These are phyloP conservation scores for Melanostoma scalare DNA, from an alignment of 2,888 invertebrate genomes.

Conservation along the genomic window DNA sequence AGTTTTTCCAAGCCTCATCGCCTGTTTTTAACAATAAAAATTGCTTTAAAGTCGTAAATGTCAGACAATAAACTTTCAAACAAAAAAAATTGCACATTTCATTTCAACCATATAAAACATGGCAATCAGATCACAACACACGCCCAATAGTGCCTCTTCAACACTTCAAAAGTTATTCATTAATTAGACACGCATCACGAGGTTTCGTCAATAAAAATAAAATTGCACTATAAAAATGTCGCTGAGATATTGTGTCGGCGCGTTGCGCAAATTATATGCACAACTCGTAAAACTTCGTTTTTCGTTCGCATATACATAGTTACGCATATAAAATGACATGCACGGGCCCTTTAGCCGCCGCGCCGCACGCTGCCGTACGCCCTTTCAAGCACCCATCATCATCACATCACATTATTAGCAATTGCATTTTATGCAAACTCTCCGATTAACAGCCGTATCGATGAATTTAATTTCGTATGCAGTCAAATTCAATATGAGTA, in stretches of 20 bases:
- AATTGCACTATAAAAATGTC: conserved; percentile 70
- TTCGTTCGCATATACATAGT: neutral
- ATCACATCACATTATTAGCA: conserved; percentile 64
- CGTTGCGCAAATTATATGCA: conserved; percentile 67
- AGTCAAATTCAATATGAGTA: conserved; percentile 30
- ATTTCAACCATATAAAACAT: neutral
- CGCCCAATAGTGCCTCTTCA: conserved; percentile 51
- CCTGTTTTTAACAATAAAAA: conserved; percentile 49
- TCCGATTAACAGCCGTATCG: conserved; percentile 54
- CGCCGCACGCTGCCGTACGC: conserved; percentile 3
- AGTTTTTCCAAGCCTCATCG: conserved; percentile 28
- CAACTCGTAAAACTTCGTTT: conserved; percentile 63
- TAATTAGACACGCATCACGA: conserved; percentile 71
- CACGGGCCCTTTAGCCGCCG: conserved; percentile 15
- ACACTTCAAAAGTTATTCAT: conserved; percentile 55
- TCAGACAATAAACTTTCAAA: conserved; percentile 49
- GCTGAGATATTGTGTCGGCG: conserved; percentile 17
- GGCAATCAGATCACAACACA: conserved; percentile 49
- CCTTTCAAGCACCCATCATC: conserved; percentile 63
- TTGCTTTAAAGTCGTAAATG: conserved; percentile 64
- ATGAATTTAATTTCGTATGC: conserved; percentile 35
- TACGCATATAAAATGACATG: conserved; percentile 16
- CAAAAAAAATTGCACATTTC: conserved; percentile 10
- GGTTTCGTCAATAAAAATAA: conserved; percentile 67
- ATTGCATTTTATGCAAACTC: conserved; percentile 68